Evolutionary conservation across 2,797 vertebrate genomes (phyloP).

Genomic region (Falco berigora): DNA sequence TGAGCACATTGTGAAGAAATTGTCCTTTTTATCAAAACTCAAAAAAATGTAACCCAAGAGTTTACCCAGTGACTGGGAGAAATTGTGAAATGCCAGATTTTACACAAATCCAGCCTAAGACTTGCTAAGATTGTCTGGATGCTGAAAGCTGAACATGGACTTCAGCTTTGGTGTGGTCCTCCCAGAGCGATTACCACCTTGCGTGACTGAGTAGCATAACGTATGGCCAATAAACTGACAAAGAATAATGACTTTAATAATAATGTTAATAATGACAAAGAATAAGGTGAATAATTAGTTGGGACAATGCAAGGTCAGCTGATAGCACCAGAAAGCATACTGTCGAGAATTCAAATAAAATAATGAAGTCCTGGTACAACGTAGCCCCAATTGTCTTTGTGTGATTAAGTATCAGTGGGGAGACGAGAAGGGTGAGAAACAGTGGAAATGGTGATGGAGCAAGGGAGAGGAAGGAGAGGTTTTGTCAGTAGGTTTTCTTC

Average conservation of each 20-base stretch:
- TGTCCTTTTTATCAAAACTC: background rate
- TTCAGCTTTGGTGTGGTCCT: background rate
- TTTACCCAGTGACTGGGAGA: background rate
- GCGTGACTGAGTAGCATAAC: background rate
- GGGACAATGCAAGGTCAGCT: background rate
- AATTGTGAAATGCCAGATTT: background rate
- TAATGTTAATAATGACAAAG: background rate
- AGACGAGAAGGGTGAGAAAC: background rate
- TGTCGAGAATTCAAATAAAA: background rate
- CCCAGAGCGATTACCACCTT: background rate
- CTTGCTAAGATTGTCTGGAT: background rate
- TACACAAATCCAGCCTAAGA: background rate
- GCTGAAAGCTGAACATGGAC: background rate
- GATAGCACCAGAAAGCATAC: background rate
- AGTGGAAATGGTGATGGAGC: background rate
- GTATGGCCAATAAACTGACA: background rate
- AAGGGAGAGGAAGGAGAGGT: background rate
- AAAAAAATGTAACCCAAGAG: background rate
- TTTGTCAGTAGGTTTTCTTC: background rate
- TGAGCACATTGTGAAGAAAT: background rate
- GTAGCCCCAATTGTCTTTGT: background rate
- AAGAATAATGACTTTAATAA: background rate
- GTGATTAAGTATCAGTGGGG: background rate
- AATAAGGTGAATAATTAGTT: background rate
- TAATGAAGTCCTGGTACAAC: background rate